Base-by-base conservation (phyloP, 1,140 invertebrate genomes). In the Mesaphorura yosii region DNA sequence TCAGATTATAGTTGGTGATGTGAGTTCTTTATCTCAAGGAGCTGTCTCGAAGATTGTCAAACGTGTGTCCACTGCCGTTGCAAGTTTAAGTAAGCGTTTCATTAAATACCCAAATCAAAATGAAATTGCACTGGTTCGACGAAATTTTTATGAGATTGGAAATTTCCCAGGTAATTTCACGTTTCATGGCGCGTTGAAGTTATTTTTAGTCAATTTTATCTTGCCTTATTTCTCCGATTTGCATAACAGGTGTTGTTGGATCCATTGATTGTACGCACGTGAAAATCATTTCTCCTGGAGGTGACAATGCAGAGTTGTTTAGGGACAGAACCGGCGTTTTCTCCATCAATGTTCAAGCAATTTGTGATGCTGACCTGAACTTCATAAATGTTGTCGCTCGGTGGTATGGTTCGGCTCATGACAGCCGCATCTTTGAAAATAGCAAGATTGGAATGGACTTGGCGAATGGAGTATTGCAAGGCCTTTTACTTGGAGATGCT, bases 221-320 rank as follows among this genome's bases (percentile, higher is more conserved):
- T 6, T 22, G 14, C 19, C 27, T 6, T 44, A 44, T 40, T 31
- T 31, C 4, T n/a, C 17, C 27, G n/a, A 46, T 37, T 22, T 42
- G 10, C 7, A 42, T 17, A 17, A 7, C 15, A 54, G 51, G 56
- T 14, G 57, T 64, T 1, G 53, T 51, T 23, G 62, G 62, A 7
- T 48, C 44, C 29, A 60, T 66, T 29, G 65, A 66, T 48, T 57
- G 65, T 28, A 57, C 58, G 12, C 64, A 64, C 25, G 45, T 66
- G 1, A 23, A 39, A 29, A 67, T 65, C 22, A 27, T 22, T 14
- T 59, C 52, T 38, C 66, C 66, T 15, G 65, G 64, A 37, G 58
- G 61, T 42, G 55, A 60, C 20, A 55, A 63, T 40, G 61, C 62
- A 17, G 62, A 68, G 42, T 37, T 62, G 4, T 68, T 66, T 48